Conservation (phyloP, 2,797 vertebrate genomes). For the Phoebastria nigripes region DNA sequence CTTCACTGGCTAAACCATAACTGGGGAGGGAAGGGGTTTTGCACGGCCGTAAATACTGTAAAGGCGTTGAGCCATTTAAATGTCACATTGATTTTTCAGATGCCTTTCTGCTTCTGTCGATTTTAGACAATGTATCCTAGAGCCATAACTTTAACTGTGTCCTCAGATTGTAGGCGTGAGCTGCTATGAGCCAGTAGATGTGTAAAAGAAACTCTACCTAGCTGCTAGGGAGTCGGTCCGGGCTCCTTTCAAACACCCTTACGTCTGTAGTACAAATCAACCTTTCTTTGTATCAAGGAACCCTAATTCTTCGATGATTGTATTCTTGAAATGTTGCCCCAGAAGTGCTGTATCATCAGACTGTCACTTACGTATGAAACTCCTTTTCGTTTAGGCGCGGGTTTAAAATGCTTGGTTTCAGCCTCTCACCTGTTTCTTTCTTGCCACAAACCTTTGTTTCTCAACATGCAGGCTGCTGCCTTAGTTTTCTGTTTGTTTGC, state of each 20-base stretch:
- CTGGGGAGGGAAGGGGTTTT: background rate
- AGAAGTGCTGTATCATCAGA: conserved; percentile 19
- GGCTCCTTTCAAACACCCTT: conserved; percentile 4
- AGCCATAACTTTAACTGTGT: conserved; percentile 63
- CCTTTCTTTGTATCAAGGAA: conserved; percentile 61
- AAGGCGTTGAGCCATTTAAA: conserved; percentile 43
- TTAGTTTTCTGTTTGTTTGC: background rate
- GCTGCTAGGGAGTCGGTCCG: background rate
- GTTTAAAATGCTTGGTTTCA: background rate
- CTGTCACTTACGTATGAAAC: background rate
- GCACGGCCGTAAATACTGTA: background rate
- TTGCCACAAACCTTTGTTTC: background rate
- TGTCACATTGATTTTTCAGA: conserved; percentile 18
- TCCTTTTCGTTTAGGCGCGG: background rate
- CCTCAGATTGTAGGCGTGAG: conserved; percentile 57
- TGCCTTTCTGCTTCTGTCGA: conserved; percentile 63
- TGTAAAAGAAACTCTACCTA: background rate
- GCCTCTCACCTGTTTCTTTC: background rate
- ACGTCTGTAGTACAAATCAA: conserved; percentile 27
- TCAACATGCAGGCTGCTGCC: background rate
- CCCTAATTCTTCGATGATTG: background rate
- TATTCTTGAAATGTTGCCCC: conserved; percentile 27
- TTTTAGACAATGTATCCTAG: conserved; percentile 55
- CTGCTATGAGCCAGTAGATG: conserved; percentile 68
- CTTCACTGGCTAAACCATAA: background rate